Conservation (phyloP, 2,888 invertebrate genomes). For the Zeuzera pyrina region DNA sequence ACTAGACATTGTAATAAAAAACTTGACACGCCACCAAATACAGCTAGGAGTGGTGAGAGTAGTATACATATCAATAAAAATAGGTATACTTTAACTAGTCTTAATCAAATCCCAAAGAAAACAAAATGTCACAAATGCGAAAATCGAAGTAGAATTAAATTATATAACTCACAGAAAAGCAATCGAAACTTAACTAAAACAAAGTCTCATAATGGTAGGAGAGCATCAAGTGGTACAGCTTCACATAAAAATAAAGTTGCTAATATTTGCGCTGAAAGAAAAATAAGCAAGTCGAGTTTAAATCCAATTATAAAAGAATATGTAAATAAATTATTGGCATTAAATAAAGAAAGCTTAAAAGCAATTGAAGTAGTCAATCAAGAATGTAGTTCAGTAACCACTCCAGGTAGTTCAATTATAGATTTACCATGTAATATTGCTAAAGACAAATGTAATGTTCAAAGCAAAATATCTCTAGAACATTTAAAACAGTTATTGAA, state of each 20-base stretch:
- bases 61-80: conserved; percentile 10
- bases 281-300: conserved; percentile 7
- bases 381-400: conserved; percentile 59
- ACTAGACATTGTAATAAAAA: conserved; percentile 12
- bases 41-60: conserved; percentile 22
- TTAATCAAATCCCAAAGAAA: conserved; percentile 4
- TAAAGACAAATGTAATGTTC: conserved; percentile 20
- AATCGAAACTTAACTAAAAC: conserved; percentile 9
- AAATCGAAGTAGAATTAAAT: conserved; percentile 12
- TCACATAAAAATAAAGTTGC: conserved; percentile 17
- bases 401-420: conserved; percentile 60
- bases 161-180: conserved; percentile 17
- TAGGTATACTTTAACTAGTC: no score
- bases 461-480: conserved; percentile 47
- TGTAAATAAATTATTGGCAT: conserved; percentile 45
- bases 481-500: conserved; percentile 45
- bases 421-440: conserved; percentile 42
- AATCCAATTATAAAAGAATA: conserved; percentile 50
- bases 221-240: conserved; percentile 11
- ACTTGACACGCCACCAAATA: conserved; percentile 35
- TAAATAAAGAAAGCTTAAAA: conserved; percentile 51
- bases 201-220: conserved; percentile 5
- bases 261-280: conserved; percentile 24
- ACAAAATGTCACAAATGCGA: conserved; percentile 22
- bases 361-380: conserved; percentile 54